Base-by-base conservation (phyloP, 2,888 invertebrate species). In the Epirrhoe alternata region DNA sequence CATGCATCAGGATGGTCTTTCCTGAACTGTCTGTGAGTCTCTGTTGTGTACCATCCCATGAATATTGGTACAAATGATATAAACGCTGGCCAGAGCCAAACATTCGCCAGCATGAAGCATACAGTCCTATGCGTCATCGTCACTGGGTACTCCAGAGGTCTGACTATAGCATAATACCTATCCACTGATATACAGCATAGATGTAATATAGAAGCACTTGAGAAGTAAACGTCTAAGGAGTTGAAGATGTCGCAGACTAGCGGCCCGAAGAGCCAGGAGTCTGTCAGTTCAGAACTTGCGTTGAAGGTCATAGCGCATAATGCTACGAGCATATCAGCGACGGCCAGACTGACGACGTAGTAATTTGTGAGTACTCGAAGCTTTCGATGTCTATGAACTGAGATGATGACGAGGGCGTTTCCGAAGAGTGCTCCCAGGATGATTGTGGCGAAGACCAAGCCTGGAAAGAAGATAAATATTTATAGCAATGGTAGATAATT, bases 51-150 rank as follows among this genome's bases (percentile, higher is more conserved):
- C 97, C 98, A 97, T 57, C 97, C 98, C 90, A 98, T 96, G 87
- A 98, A 98, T 66, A 99, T 98, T 50, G 99, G 99, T 62, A 98
- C 96, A 86, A 98, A 98, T 69, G 98, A 98, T 76, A 99, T 97
- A 69, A 98, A 94, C 0, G 97, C 97, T 0, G 99, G 98, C 82
- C 97, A 96, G 61, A 97, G 95, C 99, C 99, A 99, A 0, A 98
- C 98, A 57, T 97, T 96, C 60, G 97, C 96, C 47, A 98, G 89
- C 97, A 97, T 97, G 65, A 97, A 94, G 64, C 96, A 96, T 1
- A 96, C 96, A 5, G 97, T 96, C 75, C 95, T 94, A 79, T 96
- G 96, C 0, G 98, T 98, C 97, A 98, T 98, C 63, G 97, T 97
- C 49, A 97, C 95, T 10, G 98, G 97, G 86, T 99, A 98, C 85